Base-by-base conservation (phyloP, 2,888 invertebrate species). In the Oscheius sp. region DNA sequence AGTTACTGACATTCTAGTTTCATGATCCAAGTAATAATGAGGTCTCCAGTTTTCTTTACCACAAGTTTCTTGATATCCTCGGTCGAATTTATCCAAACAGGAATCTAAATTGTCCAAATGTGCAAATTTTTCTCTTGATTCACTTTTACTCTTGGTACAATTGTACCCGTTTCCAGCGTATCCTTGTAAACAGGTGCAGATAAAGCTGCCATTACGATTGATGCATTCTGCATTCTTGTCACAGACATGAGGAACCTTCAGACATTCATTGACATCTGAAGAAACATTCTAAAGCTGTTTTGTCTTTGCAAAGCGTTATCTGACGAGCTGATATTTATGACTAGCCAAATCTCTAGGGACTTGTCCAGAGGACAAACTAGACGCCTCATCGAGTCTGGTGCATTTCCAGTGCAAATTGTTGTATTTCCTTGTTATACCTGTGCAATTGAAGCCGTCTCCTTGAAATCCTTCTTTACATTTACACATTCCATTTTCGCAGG, bases 161-260 rank as follows among this genome's bases (percentile, higher is more conserved):
- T 80, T 82, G 69, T 80, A 85, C 7, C 87, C 87, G 55, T 87
- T 87, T 12, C 87, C 87, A 7, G 86, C 85, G 69, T 75, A 87
- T 7, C 87, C 86, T 0, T 73, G 41, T 18, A 81, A 55, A 68
- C 87, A 87, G n/a, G 79, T 76, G 66, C 87, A 87, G 18, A 81
- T 77, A 69, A 78, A 88, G 29, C 81, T 76, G 18, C 83, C 83
- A 35, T 84, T 79, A 13, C 82, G 78, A 74, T 87, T 87, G 25
- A 77, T 72, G 56, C 87, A 87, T 64, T 83, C 82, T 1, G 87
- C 87, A 56, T 85, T 83, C 45, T 74, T 72, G 69, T 85, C 84
- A 69, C 87, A 87, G 18, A 81, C 75, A 21, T 82, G 78, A 0
- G 82, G 82, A 27, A 61, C 29, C n/a, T 72, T 55, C 46, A 80